Evolutionary conservation across 2,113 vertebrate species (phyloP).

Genomic region (Fukomys damarensis): DNA sequence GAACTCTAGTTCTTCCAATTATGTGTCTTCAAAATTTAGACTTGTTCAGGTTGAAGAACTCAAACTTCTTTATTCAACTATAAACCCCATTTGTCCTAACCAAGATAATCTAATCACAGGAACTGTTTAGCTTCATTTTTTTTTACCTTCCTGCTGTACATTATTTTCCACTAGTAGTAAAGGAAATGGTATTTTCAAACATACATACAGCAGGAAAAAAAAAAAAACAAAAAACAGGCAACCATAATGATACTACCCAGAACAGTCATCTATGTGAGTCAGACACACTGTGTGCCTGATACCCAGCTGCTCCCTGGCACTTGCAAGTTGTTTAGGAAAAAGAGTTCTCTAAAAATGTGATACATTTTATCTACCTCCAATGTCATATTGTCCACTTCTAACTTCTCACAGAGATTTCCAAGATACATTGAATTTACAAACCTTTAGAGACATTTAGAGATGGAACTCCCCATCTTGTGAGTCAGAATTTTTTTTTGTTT

Average conservation of each 20-base stretch:
- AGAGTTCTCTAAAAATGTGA: neutral
- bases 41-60: neutral
- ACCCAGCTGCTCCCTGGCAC: neutral
- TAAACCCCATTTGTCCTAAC: neutral
- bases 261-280: neutral
- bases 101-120: neutral
- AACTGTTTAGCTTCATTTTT: neutral
- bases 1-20: neutral
- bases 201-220: neutral
- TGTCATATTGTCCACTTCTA: neutral
- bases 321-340: neutral
- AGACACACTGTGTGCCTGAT: neutral
- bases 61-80: neutral
- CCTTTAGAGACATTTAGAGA: neutral
- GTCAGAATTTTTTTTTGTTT: no score
- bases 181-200: neutral
- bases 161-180: neutral
- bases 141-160: neutral
- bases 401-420: neutral
- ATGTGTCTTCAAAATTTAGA: constrained; percentile 38
- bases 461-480: neutral
- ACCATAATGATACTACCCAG: neutral
- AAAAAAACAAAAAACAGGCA: neutral
- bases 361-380: neutral
- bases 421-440: neutral